Evolutionary conservation across 2,888 invertebrate genomes (phyloP).

Genomic region (Aphodius sticticus): DNA sequence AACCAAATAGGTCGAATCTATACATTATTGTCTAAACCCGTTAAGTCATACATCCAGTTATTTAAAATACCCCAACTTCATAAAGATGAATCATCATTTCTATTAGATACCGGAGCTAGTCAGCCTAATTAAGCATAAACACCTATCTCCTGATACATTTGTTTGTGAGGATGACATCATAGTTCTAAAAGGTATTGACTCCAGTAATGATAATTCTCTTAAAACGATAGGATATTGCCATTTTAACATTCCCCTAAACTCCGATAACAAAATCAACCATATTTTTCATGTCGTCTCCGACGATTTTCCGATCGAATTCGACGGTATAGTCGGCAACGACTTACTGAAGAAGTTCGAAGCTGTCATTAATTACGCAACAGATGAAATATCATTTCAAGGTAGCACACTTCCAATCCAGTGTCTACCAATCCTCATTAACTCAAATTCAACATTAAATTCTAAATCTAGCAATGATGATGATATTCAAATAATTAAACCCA

Average conservation of each 20-base stretch:
- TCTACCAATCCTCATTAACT: too few species aligned
- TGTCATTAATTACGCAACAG: slow-evolving; percentile 7
- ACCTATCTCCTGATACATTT: not conserved
- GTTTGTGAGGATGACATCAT: not conserved
- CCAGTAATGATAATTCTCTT: not conserved
- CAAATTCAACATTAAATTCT: too few species aligned
- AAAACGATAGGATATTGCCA: not conserved
- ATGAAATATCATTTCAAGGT: too few species aligned
- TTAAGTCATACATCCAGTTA: not conserved
- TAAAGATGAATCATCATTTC: slow-evolving; percentile 25
- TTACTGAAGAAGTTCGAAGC: slow-evolving; percentile 12
- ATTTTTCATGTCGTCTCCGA: slow-evolving; percentile 34
- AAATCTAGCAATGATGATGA: too few species aligned
- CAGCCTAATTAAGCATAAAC: slow-evolving; percentile 34
- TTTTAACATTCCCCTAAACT: not conserved
- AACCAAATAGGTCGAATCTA: slow-evolving; percentile 33
- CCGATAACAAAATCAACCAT: slow-evolving; percentile 20
- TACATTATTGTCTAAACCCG: slow-evolving; percentile 29
- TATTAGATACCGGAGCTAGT: slow-evolving; percentile 38
- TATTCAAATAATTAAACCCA: too few species aligned
- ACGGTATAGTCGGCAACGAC: slow-evolving; percentile 19
- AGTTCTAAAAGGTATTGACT: slow-evolving; percentile 23
- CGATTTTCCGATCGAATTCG: slow-evolving; percentile 25
- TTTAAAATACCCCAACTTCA: slow-evolving; percentile 15
- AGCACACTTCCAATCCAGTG: too few species aligned